phyloP scores from a whole-genome alignment of 2,888 invertebrate species.

The Gortyna flavago region DNA sequence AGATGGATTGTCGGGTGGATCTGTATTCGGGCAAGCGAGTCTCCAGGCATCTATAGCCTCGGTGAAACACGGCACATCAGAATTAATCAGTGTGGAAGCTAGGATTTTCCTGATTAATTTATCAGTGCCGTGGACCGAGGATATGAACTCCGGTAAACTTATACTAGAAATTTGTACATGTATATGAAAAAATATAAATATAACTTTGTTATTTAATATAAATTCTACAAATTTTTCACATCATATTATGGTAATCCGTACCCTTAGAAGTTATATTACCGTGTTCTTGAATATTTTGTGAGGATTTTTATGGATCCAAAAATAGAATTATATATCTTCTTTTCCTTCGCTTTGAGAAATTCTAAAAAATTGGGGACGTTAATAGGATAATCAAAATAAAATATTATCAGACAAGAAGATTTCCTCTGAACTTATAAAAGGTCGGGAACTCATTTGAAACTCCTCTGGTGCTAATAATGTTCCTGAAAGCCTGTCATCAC shows the following conservation, averaged over 20 bases:
- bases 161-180: too few species aligned
- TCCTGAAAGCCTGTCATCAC: not conserved
- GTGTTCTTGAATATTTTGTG: constrained; percentile 30
- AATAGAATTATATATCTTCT: constrained; percentile 2
- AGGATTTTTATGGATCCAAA: constrained; percentile 20
- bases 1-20: too few species aligned
- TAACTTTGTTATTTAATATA: constrained; percentile 23
- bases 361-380: not conserved
- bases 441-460: constrained; percentile 1
- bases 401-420: not conserved
- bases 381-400: constrained; percentile 17
- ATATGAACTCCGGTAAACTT: too few species aligned
- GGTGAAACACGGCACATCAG: too few species aligned
- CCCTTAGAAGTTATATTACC: constrained; percentile 20
- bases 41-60: too few species aligned
- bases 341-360: not conserved
- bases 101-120: too few species aligned
- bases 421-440: constrained; percentile 10
- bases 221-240: constrained; percentile 47
- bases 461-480: not conserved
- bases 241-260: constrained; percentile 56
- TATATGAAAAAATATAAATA: too few species aligned
- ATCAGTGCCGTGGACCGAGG: too few species aligned
- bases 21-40: too few species aligned
- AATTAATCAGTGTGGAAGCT: too few species aligned